Conservation (phyloP, 2,113 vertebrate species). For the Corythornis cristatus region DNA sequence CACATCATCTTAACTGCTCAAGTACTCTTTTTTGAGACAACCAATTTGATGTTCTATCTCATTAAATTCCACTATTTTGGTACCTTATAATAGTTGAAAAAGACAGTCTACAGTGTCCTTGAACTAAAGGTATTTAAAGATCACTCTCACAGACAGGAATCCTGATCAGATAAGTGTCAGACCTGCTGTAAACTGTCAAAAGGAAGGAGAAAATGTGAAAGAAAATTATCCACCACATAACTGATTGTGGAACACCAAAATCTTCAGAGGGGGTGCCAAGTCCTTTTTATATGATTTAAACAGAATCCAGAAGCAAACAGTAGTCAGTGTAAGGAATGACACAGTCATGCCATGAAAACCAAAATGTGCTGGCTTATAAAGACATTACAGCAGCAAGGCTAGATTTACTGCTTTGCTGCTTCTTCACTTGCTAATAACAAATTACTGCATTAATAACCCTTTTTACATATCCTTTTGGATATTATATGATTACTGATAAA, state of each 20-base stretch:
- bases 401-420: slow-evolving; percentile 34
- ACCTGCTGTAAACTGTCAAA: slow-evolving; percentile 19
- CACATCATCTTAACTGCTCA: slow-evolving; percentile 58
- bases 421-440: slow-evolving; percentile 39
- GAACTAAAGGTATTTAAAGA: slow-evolving; percentile 52
- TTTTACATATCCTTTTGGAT: slow-evolving; percentile 41
- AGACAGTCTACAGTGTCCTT: slow-evolving; percentile 50
- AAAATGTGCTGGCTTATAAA: not conserved
- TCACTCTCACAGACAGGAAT: slow-evolving; percentile 22
- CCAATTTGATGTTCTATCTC: slow-evolving; percentile 68
- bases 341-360: not conserved
- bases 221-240: not conserved
- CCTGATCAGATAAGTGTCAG: slow-evolving; percentile 29
- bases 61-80: slow-evolving; percentile 69
- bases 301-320: not conserved
- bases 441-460: slow-evolving; percentile 37
- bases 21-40: slow-evolving; percentile 63
- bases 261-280: not conserved
- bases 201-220: not conserved
- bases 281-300: not conserved
- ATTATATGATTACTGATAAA: slow-evolving; percentile 48
- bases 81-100: slow-evolving; percentile 50
- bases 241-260: not conserved
- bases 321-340: not conserved
- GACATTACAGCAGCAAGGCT: not conserved